These are phyloP conservation scores for Ptychochromis oligacanthus DNA, from an alignment of 2,113 vertebrate species.

Conservation along the genomic window DNA sequence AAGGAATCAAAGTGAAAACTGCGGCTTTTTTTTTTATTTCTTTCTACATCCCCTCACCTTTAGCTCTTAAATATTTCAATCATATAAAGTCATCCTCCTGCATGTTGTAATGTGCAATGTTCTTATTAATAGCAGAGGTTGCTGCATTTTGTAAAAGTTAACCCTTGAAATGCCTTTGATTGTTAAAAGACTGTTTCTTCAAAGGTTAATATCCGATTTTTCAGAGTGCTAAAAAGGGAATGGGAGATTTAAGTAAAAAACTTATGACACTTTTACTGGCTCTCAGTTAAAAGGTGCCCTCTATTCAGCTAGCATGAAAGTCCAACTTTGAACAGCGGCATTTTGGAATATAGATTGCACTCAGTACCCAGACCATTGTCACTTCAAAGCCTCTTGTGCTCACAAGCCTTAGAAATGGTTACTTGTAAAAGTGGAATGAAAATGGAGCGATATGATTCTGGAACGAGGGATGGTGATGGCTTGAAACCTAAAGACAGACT, in stretches of 20 bases:
- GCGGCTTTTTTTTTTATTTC: slow-evolving; percentile 36
- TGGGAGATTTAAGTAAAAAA: slow-evolving; percentile 53
- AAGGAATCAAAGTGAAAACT: slow-evolving; percentile 59
- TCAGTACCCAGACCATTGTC: slow-evolving; percentile 57
- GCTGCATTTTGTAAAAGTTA: slow-evolving; percentile 43
- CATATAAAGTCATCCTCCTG: slow-evolving; percentile 49
- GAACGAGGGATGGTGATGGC: slow-evolving; percentile 34
- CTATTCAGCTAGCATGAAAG: slow-evolving; percentile 66
- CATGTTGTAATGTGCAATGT: slow-evolving; percentile 46
- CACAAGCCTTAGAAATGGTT: slow-evolving; percentile 47
- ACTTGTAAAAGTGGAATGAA: slow-evolving; percentile 57
- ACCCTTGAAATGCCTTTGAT: slow-evolving; percentile 17
- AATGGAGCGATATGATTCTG: slow-evolving; percentile 44
- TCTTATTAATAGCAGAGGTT: slow-evolving; percentile 47
- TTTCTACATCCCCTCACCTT: slow-evolving; percentile 31
- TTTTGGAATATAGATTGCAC: slow-evolving; percentile 69
- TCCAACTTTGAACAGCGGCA: slow-evolving; percentile 56
- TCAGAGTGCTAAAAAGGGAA: slow-evolving; percentile 48
- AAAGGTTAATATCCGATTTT: slow-evolving; percentile 40
- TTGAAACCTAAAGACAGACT: slow-evolving; percentile 12
- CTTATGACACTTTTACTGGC: slow-evolving; percentile 63
- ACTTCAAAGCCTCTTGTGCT: slow-evolving; percentile 68
- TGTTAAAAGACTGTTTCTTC: slow-evolving; percentile 24
- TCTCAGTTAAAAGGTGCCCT: slow-evolving; percentile 66
- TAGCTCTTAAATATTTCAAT: slow-evolving; percentile 64